Percentiles rank a stretch among this genome's conserved stretches.
These are phyloP conservation scores for Synergus umbraculus DNA, from an alignment of 2,888 invertebrate species.

Conservation along the genomic window DNA sequence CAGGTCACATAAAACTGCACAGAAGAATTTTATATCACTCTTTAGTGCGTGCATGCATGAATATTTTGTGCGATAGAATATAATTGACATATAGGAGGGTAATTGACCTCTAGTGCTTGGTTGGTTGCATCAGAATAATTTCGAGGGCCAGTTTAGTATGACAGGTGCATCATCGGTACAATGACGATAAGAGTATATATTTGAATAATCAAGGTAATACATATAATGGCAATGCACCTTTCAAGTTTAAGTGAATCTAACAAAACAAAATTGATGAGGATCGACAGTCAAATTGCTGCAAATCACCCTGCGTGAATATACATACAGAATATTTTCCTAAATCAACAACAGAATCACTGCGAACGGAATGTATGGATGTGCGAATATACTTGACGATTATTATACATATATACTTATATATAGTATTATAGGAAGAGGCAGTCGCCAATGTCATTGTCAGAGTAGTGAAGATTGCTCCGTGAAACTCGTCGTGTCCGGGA, in stretches of 20 bases:
- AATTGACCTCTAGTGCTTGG: constrained; percentile 9
- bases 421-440: constrained; percentile 14
- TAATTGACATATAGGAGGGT: constrained; percentile 24
- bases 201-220: background rate
- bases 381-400: no score
- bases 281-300: constrained; percentile 10
- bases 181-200: background rate
- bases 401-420: no score
- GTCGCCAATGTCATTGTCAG: constrained; percentile 75
- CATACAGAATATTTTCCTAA: constrained; percentile 34
- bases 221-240: constrained; percentile 31
- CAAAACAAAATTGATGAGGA: constrained; percentile 51
- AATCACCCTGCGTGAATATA: constrained; percentile 52
- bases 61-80: constrained; percentile 11
- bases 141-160: constrained; percentile 19
- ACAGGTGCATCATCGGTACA: constrained; percentile 26
- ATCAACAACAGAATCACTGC: no score
- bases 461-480: constrained; percentile 69
- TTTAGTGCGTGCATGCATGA: constrained; percentile 6
- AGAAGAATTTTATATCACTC: constrained; percentile 10
- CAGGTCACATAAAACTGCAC: constrained; percentile 16
- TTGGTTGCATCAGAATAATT: constrained; percentile 26
- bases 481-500: constrained; percentile 76
- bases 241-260: background rate
- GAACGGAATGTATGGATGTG: no score